These are phyloP conservation scores for Elaphurus davidianus DNA, from an alignment of 2,113 vertebrate species.

Conservation along the genomic window DNA sequence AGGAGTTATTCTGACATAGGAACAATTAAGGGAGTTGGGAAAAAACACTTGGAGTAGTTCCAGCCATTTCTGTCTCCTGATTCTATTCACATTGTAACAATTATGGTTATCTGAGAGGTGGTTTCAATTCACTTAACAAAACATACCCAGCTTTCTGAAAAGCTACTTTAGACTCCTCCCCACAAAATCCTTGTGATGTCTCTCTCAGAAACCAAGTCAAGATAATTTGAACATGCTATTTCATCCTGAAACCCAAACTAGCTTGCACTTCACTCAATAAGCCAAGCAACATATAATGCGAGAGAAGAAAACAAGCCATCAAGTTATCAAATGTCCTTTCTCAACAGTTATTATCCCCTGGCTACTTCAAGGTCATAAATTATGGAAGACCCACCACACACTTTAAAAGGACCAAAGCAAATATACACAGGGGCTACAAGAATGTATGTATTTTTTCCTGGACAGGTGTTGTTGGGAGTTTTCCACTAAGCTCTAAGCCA, in stretches of 20 bases:
- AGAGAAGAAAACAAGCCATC: slow-evolving; percentile 9
- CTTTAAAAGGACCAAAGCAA: slow-evolving; percentile 29
- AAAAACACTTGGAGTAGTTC: not conserved
- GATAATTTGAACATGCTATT: slow-evolving; percentile 41
- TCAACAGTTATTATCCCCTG: slow-evolving; percentile 7
- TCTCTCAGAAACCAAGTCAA: slow-evolving; percentile 47
- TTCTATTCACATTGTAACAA: slow-evolving; percentile 40
- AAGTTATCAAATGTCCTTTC: slow-evolving; percentile 23
- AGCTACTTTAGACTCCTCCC: slow-evolving; percentile 13
- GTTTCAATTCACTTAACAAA: slow-evolving; percentile 52
- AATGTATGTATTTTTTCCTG: not conserved
- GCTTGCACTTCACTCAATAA: slow-evolving; percentile 36
- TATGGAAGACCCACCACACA: slow-evolving; percentile 9
- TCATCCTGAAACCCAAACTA: slow-evolving; percentile 61
- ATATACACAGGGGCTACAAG: not conserved
- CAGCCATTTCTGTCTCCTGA: not conserved
- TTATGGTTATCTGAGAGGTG: slow-evolving; percentile 25
- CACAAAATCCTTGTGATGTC: not conserved
- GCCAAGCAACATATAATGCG: not conserved
- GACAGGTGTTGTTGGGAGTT: slow-evolving; percentile 22
- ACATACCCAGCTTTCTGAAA: slow-evolving; percentile 42
- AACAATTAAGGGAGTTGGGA: slow-evolving; percentile 6
- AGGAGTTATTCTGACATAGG: not conserved
- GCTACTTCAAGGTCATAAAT: slow-evolving; percentile 23
- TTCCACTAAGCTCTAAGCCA: slow-evolving; percentile 3